Evolutionary conservation across 2,113 vertebrate genomes (phyloP).

Genomic region (Austrofundulus limnaeus): DNA sequence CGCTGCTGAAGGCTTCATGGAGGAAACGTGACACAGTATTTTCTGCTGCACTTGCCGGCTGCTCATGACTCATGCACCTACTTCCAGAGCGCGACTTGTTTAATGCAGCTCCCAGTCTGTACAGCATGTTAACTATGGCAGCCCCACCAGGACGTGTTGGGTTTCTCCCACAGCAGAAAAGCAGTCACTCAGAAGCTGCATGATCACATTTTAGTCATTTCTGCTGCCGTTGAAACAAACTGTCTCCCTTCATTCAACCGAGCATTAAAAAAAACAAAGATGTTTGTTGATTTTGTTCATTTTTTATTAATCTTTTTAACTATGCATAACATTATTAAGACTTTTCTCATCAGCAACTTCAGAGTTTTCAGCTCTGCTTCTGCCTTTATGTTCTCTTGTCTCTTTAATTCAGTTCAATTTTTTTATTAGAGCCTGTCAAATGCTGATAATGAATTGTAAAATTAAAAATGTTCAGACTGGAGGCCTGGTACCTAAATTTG

Average conservation of each 20-base stretch:
- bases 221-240: conserved; percentile 14
- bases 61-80: conserved; percentile 65
- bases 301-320: background rate
- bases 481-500: conserved; percentile 50
- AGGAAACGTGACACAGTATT: conserved; percentile 68
- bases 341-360: conserved; percentile 1
- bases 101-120: conserved; percentile 52
- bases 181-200: conserved; percentile 10
- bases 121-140: conserved; percentile 56
- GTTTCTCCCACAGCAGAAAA: conserved; percentile 31
- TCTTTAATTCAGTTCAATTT: background rate
- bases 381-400: background rate
- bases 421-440: background rate
- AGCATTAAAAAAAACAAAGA: background rate
- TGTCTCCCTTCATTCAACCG: background rate
- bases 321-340: background rate
- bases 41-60: conserved; percentile 58
- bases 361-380: conserved; percentile 11
- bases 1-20: conserved; percentile 49
- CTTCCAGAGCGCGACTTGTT: conserved; percentile 64
- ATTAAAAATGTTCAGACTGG: conserved; percentile 14
- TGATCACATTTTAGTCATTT: conserved; percentile 8
- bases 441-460: conserved; percentile 1
- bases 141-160: conserved; percentile 33
- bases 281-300: background rate